These are phyloP conservation scores for Meandrusa payeni DNA, from an alignment of 2,888 invertebrate species.

Conservation along the genomic window DNA sequence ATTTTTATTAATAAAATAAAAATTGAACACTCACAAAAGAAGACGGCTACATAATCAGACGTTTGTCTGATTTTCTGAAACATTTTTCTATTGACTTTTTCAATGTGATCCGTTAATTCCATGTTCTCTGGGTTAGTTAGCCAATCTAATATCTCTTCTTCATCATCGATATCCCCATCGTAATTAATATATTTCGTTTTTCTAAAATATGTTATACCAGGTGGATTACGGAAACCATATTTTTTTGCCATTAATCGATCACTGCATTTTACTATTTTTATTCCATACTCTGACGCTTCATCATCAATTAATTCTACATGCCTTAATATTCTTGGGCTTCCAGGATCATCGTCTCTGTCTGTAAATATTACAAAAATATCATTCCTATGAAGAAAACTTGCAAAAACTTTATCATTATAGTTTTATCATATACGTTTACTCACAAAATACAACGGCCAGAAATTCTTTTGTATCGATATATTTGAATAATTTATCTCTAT, in stretches of 20 bases:
- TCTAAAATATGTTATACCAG: constrained; percentile 94
- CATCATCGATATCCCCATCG: constrained; percentile 95
- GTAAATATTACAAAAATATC: too few species aligned
- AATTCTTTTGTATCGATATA: constrained; percentile 95
- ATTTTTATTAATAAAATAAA: not conserved
- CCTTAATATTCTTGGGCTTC: constrained; percentile 89
- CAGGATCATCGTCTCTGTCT: constrained; percentile 92
- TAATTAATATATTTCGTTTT: constrained; percentile 94
- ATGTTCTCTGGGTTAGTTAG: constrained; percentile 95
- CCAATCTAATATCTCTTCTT: constrained; percentile 95
- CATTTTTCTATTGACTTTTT: constrained; percentile 95
- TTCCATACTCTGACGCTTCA: constrained; percentile 94
- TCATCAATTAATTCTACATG: constrained; percentile 95
- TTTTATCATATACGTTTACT: too few species aligned
- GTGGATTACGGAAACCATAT: constrained; percentile 93
- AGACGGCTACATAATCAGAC: constrained; percentile 94
- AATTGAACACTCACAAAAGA: constrained; percentile 89
- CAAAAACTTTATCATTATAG: too few species aligned
- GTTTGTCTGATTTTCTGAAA: constrained; percentile 93
- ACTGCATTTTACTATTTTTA: constrained; percentile 92
- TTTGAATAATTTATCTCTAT: constrained; percentile 89
- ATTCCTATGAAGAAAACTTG: not conserved
- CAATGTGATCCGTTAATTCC: constrained; percentile 96
- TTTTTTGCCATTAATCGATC: constrained; percentile 96
- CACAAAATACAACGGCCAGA: constrained; percentile 95